Percentiles rank a stretch among this genome's conserved stretches.
Evolutionary conservation across 2,888 invertebrate species (phyloP).

Genomic region (Parnassius mnemosyne): DNA sequence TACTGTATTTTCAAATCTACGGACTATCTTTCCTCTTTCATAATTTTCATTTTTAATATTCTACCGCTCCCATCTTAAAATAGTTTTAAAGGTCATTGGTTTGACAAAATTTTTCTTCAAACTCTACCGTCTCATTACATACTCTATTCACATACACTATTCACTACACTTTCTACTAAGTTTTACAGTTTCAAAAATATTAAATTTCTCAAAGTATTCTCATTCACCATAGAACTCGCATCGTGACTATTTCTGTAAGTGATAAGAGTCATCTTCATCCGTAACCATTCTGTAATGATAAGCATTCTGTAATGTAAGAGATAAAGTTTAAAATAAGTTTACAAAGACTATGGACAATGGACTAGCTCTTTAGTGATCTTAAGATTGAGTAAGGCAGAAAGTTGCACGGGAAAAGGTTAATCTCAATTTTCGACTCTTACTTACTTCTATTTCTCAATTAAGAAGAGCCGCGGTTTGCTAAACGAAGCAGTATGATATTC

Average conservation of each 20-base stretch:
- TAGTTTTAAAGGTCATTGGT: no score
- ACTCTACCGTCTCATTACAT: no score
- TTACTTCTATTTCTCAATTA: slow-evolving; percentile 40
- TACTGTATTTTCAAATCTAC: no score
- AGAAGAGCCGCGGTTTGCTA: slow-evolving; percentile 42
- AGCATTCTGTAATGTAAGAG: no score
- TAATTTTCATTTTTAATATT: no score
- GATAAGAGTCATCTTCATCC: neutral
- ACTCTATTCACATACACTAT: no score
- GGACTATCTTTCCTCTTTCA: no score
- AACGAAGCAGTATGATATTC: slow-evolving; percentile 48
- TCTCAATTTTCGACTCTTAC: slow-evolving; percentile 31
- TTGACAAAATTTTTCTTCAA: no score
- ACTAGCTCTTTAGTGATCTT: slow-evolving; percentile 8
- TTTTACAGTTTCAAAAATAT: no score
- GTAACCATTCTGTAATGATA: neutral
- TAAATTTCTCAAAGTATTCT: no score
- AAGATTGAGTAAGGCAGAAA: slow-evolving; percentile 18
- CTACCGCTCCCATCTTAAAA: no score
- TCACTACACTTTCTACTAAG: no score
- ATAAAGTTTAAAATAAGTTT: slow-evolving; percentile 18
- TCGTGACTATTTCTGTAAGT: neutral
- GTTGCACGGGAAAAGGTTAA: slow-evolving; percentile 16
- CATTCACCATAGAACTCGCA: neutral
- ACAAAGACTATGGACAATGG: slow-evolving; percentile 19